phyloP scores from a whole-genome alignment of 2,888 invertebrate genomes.

The Parnassius mnemosyne region DNA sequence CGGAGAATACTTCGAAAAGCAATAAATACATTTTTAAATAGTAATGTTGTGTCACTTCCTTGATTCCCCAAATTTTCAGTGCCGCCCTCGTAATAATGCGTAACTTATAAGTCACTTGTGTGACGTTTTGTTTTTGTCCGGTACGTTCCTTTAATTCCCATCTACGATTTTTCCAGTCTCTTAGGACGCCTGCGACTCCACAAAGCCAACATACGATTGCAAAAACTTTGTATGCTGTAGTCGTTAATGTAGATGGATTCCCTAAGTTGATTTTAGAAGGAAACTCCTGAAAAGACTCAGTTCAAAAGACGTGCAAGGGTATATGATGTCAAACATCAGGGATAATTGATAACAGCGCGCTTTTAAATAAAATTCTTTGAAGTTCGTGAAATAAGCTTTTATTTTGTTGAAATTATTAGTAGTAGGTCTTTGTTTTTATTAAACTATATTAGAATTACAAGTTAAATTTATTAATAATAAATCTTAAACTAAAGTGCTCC shows the following conservation, averaged over 20 bases:
- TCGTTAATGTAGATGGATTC: conserved; percentile 21
- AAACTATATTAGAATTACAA: too few species aligned
- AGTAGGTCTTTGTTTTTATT: too few species aligned
- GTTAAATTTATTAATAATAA: too few species aligned
- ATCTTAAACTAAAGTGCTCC: too few species aligned
- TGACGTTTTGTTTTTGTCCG: conserved; percentile 2
- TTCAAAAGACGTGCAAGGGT: conserved; percentile 4
- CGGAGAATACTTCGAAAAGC: too few species aligned
- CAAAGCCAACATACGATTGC: conserved; percentile 12
- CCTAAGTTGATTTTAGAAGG: conserved; percentile 13
- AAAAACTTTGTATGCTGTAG: conserved; percentile 14
- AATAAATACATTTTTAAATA: too few species aligned
- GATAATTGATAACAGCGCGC: conserved; percentile 8
- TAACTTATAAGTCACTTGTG: conserved; percentile 5
- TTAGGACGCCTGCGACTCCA: conserved; percentile 8
- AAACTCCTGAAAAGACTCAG: not conserved
- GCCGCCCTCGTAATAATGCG: too few species aligned
- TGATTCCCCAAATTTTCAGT: too few species aligned
- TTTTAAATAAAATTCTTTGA: too few species aligned
- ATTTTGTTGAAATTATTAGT: too few species aligned
- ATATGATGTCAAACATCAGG: conserved; percentile 9
- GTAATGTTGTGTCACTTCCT: too few species aligned
- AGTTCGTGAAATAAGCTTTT: too few species aligned
- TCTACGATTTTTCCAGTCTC: conserved; percentile 9
- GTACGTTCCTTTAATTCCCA: conserved; percentile 13